These are phyloP conservation scores for Trematomus loennbergii DNA, from an alignment of 2,113 vertebrate genomes.

Conservation along the genomic window DNA sequence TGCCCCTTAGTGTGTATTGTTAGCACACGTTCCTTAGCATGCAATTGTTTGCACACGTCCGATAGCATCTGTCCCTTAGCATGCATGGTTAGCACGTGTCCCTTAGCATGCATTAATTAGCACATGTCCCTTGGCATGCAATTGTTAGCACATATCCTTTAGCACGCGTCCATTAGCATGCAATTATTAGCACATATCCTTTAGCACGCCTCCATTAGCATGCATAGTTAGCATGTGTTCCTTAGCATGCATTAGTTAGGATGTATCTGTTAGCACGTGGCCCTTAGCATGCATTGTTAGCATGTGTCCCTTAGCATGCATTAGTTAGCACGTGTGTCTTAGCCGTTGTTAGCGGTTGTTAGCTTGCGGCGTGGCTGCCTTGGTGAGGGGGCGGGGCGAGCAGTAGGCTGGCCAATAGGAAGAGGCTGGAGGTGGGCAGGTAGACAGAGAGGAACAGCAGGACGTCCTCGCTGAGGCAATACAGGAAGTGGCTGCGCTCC, in stretches of 20 bases:
- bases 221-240: constrained; percentile 32
- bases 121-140: constrained; percentile 24
- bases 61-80: constrained; percentile 3
- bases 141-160: constrained; percentile 80
- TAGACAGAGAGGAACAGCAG: constrained; percentile 95
- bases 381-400: constrained; percentile 73
- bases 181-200: not conserved
- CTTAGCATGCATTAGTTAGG: constrained; percentile 8
- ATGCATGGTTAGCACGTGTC: constrained; percentile 3
- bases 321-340: constrained; percentile 25
- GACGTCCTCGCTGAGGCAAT: constrained; percentile 92
- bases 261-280: constrained; percentile 11
- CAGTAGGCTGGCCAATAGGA: constrained; percentile 91
- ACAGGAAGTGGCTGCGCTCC: constrained; percentile 86
- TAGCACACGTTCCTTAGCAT: constrained; percentile 8
- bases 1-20: constrained; percentile 83
- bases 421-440: constrained; percentile 94
- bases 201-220: constrained; percentile 84
- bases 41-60: not conserved
- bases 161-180: no score
- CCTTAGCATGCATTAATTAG: constrained; percentile 32
- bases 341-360: constrained; percentile 84
- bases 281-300: constrained; percentile 12
- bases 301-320: constrained; percentile 12
- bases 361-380: constrained; percentile 80